Conservation (phyloP, 2,888 invertebrate genomes). For the Acrobasis consociella region DNA sequence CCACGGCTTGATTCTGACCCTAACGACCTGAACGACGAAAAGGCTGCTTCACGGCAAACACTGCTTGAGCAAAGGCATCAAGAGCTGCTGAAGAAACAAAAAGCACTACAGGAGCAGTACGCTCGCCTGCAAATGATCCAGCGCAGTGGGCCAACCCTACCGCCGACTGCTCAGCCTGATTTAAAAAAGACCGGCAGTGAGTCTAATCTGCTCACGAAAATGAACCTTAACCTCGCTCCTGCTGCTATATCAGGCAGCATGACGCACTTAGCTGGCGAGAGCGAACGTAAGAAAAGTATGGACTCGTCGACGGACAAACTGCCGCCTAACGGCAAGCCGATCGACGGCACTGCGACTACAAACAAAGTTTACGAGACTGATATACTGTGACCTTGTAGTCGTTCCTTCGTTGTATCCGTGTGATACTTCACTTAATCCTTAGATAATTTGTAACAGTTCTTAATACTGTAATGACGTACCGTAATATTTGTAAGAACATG, state of each 20-base stretch:
- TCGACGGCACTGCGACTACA: slow-evolving; percentile 80
- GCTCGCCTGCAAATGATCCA: slow-evolving; percentile 94
- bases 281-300: slow-evolving; percentile 36
- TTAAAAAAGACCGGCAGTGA: slow-evolving; percentile 95
- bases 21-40: slow-evolving; percentile 46
- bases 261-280: slow-evolving; percentile 61
- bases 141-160: slow-evolving; percentile 86
- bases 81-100: slow-evolving; percentile 93
- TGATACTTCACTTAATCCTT: slow-evolving; percentile 38
- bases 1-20: slow-evolving; percentile 73
- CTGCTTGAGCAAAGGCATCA: slow-evolving; percentile 94
- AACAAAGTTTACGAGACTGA: slow-evolving; percentile 96
- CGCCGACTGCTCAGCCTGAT: slow-evolving; percentile 84
- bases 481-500: neutral
- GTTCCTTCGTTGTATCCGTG: slow-evolving; percentile 51
- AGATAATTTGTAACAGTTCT: slow-evolving; percentile 16
- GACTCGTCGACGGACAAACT: slow-evolving; percentile 33
- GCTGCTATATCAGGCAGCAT: slow-evolving; percentile 67
- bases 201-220: slow-evolving; percentile 92
- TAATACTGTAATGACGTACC: neutral
- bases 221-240: slow-evolving; percentile 87
- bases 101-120: slow-evolving; percentile 95
- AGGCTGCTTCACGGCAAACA: slow-evolving; percentile 82
- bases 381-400: slow-evolving; percentile 88
- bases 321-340: slow-evolving; percentile 34